Base-by-base conservation (phyloP, 1,140 invertebrate species). In the Neodiprion fabricii region DNA sequence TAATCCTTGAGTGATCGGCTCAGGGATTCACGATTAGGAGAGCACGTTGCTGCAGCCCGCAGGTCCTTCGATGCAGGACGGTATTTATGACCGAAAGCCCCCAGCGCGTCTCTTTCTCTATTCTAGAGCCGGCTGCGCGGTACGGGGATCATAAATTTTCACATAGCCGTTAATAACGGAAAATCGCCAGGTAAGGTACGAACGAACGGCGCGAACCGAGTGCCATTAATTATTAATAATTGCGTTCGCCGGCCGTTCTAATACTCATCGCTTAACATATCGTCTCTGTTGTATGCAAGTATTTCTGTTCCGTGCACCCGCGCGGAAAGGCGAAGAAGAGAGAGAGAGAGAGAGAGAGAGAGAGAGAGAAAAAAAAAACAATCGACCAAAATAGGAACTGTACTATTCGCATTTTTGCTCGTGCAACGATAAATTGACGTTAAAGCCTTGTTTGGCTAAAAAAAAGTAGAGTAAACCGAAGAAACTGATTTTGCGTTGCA, bases 281-380 rank as follows among this genome's bases (percentile, higher is more conserved):
- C 67, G 78, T 47, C 23, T 53, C 66, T 53, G 66, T 70, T 72
- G 28, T 67, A 76, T 21, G 14, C 61, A 71, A 72, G 74, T 72
- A 67, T 74, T 70, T 72, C 73, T 66, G 40, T 48, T 79, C 49
- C 71, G 68, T 67, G 53, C 47, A 23, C n/a, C 40, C 71, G 71
- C 73, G 67, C 74, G 74, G 76, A 77, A 75, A 77, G 71, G 71
- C 11, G 67, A 61, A n/a, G 17, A 21, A 21, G 17, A 21, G 17
- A 21, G 17, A 21, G 17, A 21, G 17, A 21, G 17, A 21, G 17
- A 61, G 53, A 11, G 10, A 61, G n/a, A 61, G 53, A 61, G 53
- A n/a, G 53, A 10, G n/a, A 61, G 61, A 65, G 61, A 65, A 3
- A 14, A 65, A 28, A 28, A 40, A 40, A 40, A 1, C 2, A 40